Evolutionary conservation across 2,888 invertebrate species (phyloP).

Genomic region (Bruchidius siliquastri): DNA sequence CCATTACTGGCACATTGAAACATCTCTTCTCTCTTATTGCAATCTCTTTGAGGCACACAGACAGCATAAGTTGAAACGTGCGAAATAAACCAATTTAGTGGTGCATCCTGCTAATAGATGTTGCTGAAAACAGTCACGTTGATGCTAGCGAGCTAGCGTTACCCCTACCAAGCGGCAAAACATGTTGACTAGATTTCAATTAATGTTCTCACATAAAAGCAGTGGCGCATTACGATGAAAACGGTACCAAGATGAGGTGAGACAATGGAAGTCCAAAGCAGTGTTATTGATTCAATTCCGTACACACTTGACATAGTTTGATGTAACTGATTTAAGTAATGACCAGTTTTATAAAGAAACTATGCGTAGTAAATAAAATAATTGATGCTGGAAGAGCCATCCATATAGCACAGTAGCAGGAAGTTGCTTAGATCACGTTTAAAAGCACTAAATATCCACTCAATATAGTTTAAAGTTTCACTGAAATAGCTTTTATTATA

Average conservation of each 20-base stretch:
- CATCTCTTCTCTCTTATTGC: not conserved
- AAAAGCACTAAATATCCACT: too few relatives aligned
- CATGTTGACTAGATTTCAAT: not conserved
- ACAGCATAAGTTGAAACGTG: not conserved
- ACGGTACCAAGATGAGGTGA: not conserved
- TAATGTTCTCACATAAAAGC: not conserved
- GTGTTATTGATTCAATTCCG: too few relatives aligned
- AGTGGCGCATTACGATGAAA: not conserved
- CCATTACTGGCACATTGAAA: not conserved
- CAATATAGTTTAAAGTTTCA: too few relatives aligned
- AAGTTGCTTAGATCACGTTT: too few relatives aligned
- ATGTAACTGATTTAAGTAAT: too few relatives aligned
- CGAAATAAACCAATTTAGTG: not conserved
- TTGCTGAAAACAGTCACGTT: not conserved
- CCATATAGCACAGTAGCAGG: too few relatives aligned
- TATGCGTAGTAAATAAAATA: too few relatives aligned
- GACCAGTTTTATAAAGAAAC: too few relatives aligned
- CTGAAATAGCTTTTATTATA: too few relatives aligned
- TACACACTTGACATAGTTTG: too few relatives aligned
- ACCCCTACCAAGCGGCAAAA: not conserved
- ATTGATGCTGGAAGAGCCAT: too few relatives aligned
- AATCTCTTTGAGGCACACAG: not conserved
- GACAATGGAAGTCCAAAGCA: too few relatives aligned
- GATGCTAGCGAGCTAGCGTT: not conserved
- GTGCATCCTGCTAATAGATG: not conserved